These are phyloP conservation scores for Rallus crepitans DNA, from an alignment of 2,797 vertebrate genomes.

Conservation along the genomic window DNA sequence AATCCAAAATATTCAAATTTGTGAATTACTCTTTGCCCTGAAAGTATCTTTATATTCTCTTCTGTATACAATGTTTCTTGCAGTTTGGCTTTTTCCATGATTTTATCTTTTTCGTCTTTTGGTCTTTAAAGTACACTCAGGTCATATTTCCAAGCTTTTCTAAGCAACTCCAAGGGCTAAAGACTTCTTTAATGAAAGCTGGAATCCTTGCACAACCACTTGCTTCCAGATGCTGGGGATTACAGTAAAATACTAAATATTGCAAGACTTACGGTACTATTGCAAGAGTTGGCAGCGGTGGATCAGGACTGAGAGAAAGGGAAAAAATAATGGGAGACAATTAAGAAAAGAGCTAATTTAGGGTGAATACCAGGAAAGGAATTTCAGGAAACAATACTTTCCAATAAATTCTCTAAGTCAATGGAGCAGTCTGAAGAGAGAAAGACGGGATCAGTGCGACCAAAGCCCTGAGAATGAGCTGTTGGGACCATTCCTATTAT, in stretches of 20 bases:
- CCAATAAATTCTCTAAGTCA: not conserved
- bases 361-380: constrained; percentile 25
- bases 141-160: not conserved
- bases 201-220: constrained; percentile 46
- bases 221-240: constrained; percentile 47
- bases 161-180: not conserved
- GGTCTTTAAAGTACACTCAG: not conserved
- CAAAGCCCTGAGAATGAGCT: not conserved
- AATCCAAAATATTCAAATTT: not conserved
- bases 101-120: not conserved
- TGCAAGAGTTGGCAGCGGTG: constrained; percentile 23
- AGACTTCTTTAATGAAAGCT: constrained; percentile 18
- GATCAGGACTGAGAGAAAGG: constrained; percentile 16
- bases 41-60: not conserved
- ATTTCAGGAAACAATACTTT: constrained; percentile 40
- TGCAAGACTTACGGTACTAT: constrained; percentile 31
- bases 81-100: not conserved
- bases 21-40: not conserved
- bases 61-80: not conserved
- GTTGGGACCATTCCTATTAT: not conserved
- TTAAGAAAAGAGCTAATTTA: constrained; percentile 38
- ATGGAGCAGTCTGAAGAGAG: not conserved
- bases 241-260: constrained; percentile 33
- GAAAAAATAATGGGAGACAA: not conserved
- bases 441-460: not conserved